phyloP scores from a whole-genome alignment of 2,888 invertebrate genomes.

The Latheticus oryzae region DNA sequence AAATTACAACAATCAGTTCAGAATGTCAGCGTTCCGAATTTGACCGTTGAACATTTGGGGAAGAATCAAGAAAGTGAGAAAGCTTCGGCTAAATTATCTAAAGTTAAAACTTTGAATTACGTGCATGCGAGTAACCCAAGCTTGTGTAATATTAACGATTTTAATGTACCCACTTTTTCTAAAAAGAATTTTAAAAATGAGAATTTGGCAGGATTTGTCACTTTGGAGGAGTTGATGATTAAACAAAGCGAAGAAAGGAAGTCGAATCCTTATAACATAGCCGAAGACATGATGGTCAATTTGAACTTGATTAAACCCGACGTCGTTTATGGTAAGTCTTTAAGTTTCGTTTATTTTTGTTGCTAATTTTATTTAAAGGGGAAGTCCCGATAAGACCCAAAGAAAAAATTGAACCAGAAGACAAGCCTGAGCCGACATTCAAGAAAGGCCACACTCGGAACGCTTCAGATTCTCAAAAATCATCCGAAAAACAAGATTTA shows the following conservation, averaged over 20 bases:
- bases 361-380: conserved; percentile 45
- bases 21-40: conserved; percentile 61
- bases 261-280: conserved; percentile 62
- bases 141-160: conserved; percentile 72
- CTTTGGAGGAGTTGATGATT: conserved; percentile 83
- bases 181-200: conserved; percentile 66
- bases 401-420: conserved; percentile 46
- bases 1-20: conserved; percentile 54
- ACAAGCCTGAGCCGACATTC: conserved; percentile 31
- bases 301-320: conserved; percentile 67
- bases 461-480: conserved; percentile 51
- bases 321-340: conserved; percentile 68
- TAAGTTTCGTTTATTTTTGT: neutral
- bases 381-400: conserved; percentile 61
- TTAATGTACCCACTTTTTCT: conserved; percentile 53
- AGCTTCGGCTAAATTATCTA: conserved; percentile 41
- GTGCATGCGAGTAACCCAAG: conserved; percentile 80
- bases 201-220: conserved; percentile 76
- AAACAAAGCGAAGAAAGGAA: conserved; percentile 79
- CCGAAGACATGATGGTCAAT: conserved; percentile 57
- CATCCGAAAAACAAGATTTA: conserved; percentile 41
- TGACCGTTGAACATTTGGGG: conserved; percentile 52
- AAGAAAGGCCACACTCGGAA: conserved; percentile 50
- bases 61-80: conserved; percentile 19
- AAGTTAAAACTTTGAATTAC: conserved; percentile 71